phyloP scores from a whole-genome alignment of 2,888 invertebrate genomes.

The Caenorhabditis sinica region DNA sequence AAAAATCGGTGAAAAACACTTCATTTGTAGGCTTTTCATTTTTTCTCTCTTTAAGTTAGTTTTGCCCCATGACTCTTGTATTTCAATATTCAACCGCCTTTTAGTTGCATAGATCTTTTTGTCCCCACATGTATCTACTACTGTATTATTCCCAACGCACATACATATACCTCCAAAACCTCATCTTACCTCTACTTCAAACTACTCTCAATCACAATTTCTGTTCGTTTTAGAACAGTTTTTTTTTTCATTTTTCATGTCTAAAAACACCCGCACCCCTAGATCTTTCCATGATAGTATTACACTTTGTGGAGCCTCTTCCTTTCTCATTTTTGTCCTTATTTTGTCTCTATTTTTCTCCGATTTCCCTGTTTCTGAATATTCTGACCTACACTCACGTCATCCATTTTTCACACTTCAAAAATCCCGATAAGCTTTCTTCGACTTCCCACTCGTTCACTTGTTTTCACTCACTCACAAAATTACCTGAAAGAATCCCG shows the following conservation, averaged over 20 bases:
- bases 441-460: constrained; percentile 31
- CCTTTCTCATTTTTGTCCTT: neutral
- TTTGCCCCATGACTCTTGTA: constrained; percentile 35
- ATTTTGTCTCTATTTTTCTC: constrained; percentile 13
- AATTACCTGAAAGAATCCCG: constrained; percentile 32
- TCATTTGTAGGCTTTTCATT: constrained; percentile 60
- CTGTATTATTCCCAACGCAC: neutral
- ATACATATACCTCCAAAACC: constrained; percentile 16
- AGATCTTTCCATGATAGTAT: constrained; percentile 58
- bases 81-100: constrained; percentile 13
- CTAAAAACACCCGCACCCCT: neutral
- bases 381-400: neutral
- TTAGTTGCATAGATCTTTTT: constrained; percentile 42
- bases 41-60: constrained; percentile 9
- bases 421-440: constrained; percentile 60
- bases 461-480: constrained; percentile 27
- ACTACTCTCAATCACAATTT: constrained; percentile 27
- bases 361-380: constrained; percentile 28
- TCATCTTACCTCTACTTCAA: neutral
- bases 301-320: constrained; percentile 43
- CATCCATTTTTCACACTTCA: neutral
- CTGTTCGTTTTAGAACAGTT: constrained; percentile 45
- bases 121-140: constrained; percentile 14
- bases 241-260: neutral
- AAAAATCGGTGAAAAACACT: constrained; percentile 56